A percentile compares a stretch with the other conserved stretches of the same genome.
Evolutionary conservation across 2,113 vertebrate species (phyloP).

Genomic region (Puntigrus tetrazona): DNA sequence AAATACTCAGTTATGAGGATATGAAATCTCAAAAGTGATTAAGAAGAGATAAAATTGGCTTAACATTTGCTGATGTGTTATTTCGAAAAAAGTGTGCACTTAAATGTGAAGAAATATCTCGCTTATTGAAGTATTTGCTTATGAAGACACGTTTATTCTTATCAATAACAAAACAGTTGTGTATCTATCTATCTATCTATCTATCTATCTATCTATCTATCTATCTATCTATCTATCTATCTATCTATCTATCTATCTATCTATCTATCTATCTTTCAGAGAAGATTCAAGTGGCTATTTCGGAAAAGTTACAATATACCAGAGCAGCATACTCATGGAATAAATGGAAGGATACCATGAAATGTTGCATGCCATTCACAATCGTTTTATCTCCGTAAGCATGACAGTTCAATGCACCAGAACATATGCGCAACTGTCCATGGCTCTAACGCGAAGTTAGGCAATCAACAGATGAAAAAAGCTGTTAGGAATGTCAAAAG

Average conservation of each 20-base stretch:
- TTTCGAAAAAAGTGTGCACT: not conserved
- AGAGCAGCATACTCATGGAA: not conserved
- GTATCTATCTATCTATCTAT: too few relatives aligned
- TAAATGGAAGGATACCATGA: not conserved
- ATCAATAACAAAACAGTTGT: too few relatives aligned
- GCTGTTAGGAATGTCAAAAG: not conserved
- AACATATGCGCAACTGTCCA: not conserved
- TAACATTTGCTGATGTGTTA: constrained; percentile 8
- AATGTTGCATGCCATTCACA: not conserved
- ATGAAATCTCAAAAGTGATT: not conserved
- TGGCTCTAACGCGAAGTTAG: not conserved
- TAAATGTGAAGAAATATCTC: not conserved
- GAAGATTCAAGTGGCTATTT: not conserved
- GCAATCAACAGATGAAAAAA: not conserved
- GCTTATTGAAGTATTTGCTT: not conserved
- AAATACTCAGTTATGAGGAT: not conserved
- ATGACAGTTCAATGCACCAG: not conserved
- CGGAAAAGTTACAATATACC: not conserved
- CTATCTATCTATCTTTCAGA: not conserved
- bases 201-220: not conserved
- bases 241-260: not conserved
- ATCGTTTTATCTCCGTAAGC: not conserved
- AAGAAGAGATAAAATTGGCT: not conserved
- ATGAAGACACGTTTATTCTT: not conserved
- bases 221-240: too few relatives aligned